Conservation (phyloP, 2,888 invertebrate genomes). For the Stenichneumon culpator region DNA sequence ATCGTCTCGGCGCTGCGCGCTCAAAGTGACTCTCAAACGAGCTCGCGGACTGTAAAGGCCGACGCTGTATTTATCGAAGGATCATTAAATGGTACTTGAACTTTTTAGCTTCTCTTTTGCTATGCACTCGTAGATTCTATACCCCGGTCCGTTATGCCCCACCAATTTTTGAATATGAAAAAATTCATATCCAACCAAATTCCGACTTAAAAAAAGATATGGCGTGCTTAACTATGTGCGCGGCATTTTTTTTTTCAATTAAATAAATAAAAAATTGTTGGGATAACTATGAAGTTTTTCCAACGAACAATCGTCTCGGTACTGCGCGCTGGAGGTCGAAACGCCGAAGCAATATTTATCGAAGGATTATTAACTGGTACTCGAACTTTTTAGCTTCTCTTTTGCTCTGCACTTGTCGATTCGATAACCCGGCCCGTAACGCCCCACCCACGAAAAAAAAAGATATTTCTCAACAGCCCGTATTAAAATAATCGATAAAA, state of each 20-base stretch:
- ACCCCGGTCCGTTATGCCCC: not conserved
- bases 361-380: not conserved
- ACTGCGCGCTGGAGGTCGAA: too few species aligned
- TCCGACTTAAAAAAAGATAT: not conserved
- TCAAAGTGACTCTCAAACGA: slow-evolving; percentile 37
- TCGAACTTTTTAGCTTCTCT: not conserved
- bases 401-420: not conserved
- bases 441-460: too few species aligned
- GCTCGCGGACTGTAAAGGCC: not conserved
- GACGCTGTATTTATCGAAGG: not conserved
- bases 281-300: too few species aligned
- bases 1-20: slow-evolving; percentile 18
- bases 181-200: not conserved
- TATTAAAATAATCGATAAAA: too few species aligned
- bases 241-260: too few species aligned
- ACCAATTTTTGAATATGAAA: too few species aligned
- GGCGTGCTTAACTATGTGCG: too few species aligned
- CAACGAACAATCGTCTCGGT: too few species aligned
- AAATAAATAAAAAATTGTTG: too few species aligned
- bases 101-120: not conserved
- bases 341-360: not conserved
- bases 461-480: too few species aligned
- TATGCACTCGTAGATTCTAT: not conserved
- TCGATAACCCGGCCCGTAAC: not conserved
- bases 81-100: not conserved